Base-by-base conservation (phyloP, 2,797 vertebrate species). In the Podarcis siculus region DNA sequence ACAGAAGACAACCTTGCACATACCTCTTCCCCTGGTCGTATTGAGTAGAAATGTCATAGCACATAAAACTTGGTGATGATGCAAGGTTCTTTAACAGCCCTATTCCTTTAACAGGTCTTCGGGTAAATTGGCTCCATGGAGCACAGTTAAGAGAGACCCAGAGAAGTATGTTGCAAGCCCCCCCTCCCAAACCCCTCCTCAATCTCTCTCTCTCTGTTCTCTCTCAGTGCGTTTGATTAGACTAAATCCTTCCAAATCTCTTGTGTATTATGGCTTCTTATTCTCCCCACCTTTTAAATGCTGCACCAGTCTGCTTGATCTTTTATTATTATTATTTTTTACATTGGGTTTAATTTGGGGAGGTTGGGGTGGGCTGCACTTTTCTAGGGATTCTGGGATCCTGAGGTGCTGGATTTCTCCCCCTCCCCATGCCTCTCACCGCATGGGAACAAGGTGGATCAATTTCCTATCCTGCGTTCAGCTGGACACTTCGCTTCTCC, bases 401-500 rank as follows among this genome's bases (percentile, higher is more conserved):
- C 58, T 61, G 58, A 71, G 90, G 92, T 90, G 83, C 49, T 55
- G 95, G 95, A 94, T 96, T 97, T 95, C 94, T 96, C 97, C 96
- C 95, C 94, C 96, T 97, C 95, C 95, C 94, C 17, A 89, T 94
- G 95, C 95, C 90, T 93, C 97, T 92, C 96, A 61, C 58, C 96
- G 95, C 97, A 94, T 97, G 97, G 88, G 90, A 89, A 95, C 21
- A 94, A 92, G 80, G 0, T 86, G 1, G 95, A 97, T 97, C 97
- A 97, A 97, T 97, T 93, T 96, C 96, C 94, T 96, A 92, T 91
- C 96, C 96, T 91, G 93, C 84, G 77, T 97, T 98, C 98, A 93
- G 96, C 98, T 98, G 98, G 96, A 97, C 97, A 95, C 94, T 97
- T 96, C 35, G 95, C 95, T 91, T 96, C 89, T 97, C 94, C 95